Evolutionary conservation across 2,113 vertebrate species (phyloP).

Genomic region (Mastomys coucha): DNA sequence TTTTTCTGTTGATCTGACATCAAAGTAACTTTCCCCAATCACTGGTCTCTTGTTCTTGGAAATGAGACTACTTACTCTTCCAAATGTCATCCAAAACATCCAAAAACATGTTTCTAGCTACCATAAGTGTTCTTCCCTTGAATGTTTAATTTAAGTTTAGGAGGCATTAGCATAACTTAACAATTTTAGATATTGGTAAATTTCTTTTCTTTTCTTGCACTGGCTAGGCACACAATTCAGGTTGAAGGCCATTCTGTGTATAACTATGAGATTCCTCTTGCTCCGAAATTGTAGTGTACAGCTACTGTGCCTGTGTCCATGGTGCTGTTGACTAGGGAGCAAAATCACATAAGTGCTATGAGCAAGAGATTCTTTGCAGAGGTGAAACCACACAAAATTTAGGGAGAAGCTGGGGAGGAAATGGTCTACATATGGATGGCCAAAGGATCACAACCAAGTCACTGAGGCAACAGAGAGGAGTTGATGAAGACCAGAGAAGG

Average conservation of each 20-base stretch:
- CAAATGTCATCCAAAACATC: slow-evolving; percentile 56
- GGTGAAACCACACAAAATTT: not conserved
- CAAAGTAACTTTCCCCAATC: slow-evolving; percentile 39
- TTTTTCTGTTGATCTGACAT: slow-evolving; percentile 33
- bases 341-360: not conserved
- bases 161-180: slow-evolving; percentile 16
- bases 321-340: not conserved
- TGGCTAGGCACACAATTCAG: not conserved
- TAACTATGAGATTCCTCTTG: not conserved
- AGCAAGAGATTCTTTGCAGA: not conserved
- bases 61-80: slow-evolving; percentile 31
- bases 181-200: not conserved
- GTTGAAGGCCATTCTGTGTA: not conserved
- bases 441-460: not conserved
- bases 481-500: not conserved
- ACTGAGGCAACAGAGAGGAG: not conserved
- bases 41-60: not conserved
- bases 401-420: not conserved
- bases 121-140: not conserved
- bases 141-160: slow-evolving; percentile 50
- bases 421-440: not conserved
- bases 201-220: not conserved
- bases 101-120: slow-evolving; percentile 35
- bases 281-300: not conserved
- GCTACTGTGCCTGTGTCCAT: not conserved